Conservation (phyloP, 2,113 vertebrate species). For the Benitochromis conjunctus region DNA sequence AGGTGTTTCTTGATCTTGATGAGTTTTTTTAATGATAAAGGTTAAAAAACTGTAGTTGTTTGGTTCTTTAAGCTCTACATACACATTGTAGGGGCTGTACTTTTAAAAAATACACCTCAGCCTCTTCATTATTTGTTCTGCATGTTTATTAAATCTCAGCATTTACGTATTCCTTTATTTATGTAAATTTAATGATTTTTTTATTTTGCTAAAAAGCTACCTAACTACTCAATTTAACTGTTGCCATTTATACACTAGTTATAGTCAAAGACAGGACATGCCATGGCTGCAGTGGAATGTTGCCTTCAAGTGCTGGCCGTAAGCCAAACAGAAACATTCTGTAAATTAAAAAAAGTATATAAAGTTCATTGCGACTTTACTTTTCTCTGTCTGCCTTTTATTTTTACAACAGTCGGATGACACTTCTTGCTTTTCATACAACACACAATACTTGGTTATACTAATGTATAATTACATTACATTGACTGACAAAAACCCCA, state of each 20-base stretch:
- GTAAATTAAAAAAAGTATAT: not conserved
- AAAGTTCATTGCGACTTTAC: not conserved
- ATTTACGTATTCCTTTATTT: not conserved
- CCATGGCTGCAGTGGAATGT: not conserved
- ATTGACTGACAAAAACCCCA: not conserved
- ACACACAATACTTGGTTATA: too few species aligned
- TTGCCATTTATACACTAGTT: not conserved
- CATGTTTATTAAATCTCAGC: not conserved
- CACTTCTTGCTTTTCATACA: not conserved
- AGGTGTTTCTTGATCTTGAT: too few species aligned
- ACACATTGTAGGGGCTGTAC: too few species aligned
- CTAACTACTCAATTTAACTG: not conserved
- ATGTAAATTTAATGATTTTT: not conserved
- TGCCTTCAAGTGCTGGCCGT: not conserved
- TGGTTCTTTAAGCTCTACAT: not conserved
- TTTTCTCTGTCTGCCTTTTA: not conserved
- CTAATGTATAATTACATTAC: not conserved
- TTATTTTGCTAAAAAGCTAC: not conserved
- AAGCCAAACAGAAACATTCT: not conserved
- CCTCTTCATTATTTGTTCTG: not conserved
- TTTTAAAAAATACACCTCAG: not conserved
- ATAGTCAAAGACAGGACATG: not conserved
- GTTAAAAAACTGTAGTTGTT: not conserved
- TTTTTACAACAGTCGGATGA: not conserved
- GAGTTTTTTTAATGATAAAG: not conserved